These are phyloP conservation scores for Xyliphius kryptos DNA, from an alignment of 2,113 vertebrate genomes.

Conservation along the genomic window DNA sequence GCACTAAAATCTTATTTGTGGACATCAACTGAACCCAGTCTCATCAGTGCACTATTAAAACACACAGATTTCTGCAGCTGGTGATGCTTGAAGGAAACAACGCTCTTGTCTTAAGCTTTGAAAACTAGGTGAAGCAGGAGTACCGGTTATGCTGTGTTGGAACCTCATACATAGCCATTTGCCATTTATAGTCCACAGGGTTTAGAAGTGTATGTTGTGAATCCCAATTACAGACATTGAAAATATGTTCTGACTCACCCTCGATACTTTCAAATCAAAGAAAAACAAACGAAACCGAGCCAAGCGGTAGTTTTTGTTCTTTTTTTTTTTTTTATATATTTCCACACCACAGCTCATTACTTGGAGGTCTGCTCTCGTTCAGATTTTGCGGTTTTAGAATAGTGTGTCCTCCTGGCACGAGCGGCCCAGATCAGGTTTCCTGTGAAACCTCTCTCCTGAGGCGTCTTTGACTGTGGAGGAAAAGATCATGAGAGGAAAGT, in stretches of 20 bases:
- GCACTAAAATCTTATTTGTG: too few relatives aligned
- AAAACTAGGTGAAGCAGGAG: too few relatives aligned
- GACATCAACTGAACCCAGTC: too few relatives aligned
- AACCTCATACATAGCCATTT: too few relatives aligned
- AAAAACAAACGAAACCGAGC: constrained; percentile 36
- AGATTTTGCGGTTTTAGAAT: constrained; percentile 26
- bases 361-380: constrained; percentile 38
- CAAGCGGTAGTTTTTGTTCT: constrained; percentile 20
- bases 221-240: constrained; percentile 26
- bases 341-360: constrained; percentile 32
- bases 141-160: too few relatives aligned
- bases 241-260: not conserved
- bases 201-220: too few relatives aligned
- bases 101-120: too few relatives aligned
- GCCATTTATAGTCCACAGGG: too few relatives aligned
- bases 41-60: too few relatives aligned
- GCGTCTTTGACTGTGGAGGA: constrained; percentile 26
- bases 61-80: too few relatives aligned
- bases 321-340: not conserved
- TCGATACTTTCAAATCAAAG: constrained; percentile 15
- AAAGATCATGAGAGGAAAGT: constrained; percentile 23
- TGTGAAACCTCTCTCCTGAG: constrained; percentile 26
- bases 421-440: constrained; percentile 41
- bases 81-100: too few relatives aligned
- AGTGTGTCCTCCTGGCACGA: constrained; percentile 34